phyloP scores from a whole-genome alignment of 2,888 invertebrate species.

The Charanyca ferruginea region DNA sequence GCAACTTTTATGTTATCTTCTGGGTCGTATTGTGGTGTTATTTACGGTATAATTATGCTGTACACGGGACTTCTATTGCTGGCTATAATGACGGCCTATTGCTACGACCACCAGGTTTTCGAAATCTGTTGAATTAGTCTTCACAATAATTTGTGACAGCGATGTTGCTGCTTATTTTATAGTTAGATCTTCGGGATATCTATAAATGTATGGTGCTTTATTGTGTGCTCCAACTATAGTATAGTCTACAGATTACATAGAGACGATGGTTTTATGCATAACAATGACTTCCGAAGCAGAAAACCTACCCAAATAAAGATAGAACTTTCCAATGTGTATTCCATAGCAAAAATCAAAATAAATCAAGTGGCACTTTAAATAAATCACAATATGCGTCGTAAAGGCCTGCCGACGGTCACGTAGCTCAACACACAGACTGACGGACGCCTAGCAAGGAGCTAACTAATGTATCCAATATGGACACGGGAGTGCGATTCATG shows the following conservation, averaged over 20 bases:
- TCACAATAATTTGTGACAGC: too few relatives aligned
- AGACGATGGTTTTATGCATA: too few relatives aligned
- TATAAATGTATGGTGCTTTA: neutral
- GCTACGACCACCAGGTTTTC: neutral
- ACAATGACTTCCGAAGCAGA: neutral
- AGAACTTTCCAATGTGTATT: neutral
- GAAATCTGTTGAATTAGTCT: too few relatives aligned
- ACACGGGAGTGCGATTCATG: conserved; percentile 51
- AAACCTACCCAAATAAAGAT: neutral
- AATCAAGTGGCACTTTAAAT: conserved; percentile 31
- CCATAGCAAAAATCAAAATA: conserved; percentile 39
- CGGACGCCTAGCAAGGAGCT: conserved; percentile 71
- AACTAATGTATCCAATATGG: conserved; percentile 64
- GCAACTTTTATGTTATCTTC: neutral
- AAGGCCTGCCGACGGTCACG: conserved; percentile 70
- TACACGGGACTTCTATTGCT: conserved; percentile 6
- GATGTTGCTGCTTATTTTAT: neutral
- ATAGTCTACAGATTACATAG: neutral
- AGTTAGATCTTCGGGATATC: too few relatives aligned
- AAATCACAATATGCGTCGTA: conserved; percentile 48
- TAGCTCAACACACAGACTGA: conserved; percentile 72
- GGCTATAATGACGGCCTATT: conserved; percentile 2
- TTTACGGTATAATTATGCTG: conserved; percentile 32
- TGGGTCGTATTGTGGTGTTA: conserved; percentile 19
- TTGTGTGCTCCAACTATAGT: neutral